phyloP scores from a whole-genome alignment of 2,888 invertebrate species.

The Anorthoa munda region DNA sequence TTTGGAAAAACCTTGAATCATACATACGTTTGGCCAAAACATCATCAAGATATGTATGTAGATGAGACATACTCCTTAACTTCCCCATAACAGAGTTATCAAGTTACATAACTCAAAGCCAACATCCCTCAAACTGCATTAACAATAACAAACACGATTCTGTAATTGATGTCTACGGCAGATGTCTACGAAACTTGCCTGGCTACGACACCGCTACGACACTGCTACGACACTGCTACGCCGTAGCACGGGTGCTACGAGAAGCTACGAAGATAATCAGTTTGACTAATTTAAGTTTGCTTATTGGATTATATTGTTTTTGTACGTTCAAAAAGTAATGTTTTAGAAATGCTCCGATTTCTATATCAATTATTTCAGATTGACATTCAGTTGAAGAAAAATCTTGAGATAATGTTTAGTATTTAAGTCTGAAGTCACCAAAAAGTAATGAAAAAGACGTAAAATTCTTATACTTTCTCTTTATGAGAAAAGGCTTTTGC shows the following conservation, averaged over 20 bases:
- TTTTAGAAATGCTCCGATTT: not conserved
- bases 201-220: slow-evolving; percentile 57
- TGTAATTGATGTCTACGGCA: slow-evolving; percentile 58
- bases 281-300: not conserved
- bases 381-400: not conserved
- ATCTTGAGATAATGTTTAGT: not conserved
- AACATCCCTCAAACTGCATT: slow-evolving; percentile 40
- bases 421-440: not conserved
- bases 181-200: slow-evolving; percentile 64
- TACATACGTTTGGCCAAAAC: not conserved
- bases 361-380: not conserved
- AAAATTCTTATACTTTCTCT: not conserved
- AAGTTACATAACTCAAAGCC: slow-evolving; percentile 26
- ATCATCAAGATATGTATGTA: not conserved
- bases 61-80: not conserved
- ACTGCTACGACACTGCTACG: slow-evolving; percentile 42
- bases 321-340: too few relatives aligned
- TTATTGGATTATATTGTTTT: not conserved
- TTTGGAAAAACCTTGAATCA: not conserved
- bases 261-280: slow-evolving; percentile 15
- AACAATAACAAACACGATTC: slow-evolving; percentile 47
- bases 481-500: not conserved
- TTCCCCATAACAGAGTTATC: slow-evolving; percentile 7
- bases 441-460: not conserved
- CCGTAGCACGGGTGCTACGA: slow-evolving; percentile 37